Conservation (phyloP, 2,113 vertebrate genomes). For the Sphaerodactylus townsendi region DNA sequence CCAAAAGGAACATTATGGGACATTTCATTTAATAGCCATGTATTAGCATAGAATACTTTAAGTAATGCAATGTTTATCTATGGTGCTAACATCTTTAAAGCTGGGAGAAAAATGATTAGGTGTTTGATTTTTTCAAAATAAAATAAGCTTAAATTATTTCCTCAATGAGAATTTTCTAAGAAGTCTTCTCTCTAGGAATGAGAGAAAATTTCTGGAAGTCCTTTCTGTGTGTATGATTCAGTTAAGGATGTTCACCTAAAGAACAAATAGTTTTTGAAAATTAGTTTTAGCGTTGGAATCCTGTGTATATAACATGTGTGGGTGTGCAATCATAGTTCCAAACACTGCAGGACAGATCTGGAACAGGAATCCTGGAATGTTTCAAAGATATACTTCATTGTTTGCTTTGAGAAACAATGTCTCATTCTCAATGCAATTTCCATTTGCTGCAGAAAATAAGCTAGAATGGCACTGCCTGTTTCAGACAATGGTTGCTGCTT, state of each 20-base stretch:
- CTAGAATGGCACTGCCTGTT: not conserved
- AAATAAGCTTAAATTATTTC: not conserved
- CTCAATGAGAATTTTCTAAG: not conserved
- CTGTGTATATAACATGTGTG: not conserved
- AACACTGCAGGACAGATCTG: not conserved
- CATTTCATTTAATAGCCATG: not conserved
- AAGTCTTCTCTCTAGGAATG: not conserved
- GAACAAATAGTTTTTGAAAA: not conserved
- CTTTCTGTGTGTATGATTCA: not conserved
- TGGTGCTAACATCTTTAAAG: not conserved
- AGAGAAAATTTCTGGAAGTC: not conserved
- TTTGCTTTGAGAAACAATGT: not conserved
- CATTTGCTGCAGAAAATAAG: not conserved
- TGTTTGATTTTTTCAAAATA: not conserved
- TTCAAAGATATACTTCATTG: not conserved
- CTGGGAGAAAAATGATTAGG: not conserved
- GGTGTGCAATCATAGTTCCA: not conserved
- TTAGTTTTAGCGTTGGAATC: not conserved
- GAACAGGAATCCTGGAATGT: not conserved
- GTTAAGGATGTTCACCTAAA: not conserved
- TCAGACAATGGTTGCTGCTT: not conserved
- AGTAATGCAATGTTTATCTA: not conserved
- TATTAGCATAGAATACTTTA: not conserved
- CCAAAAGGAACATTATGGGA: not conserved
- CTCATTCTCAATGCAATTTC: too few relatives aligned